Evolutionary conservation across 1,140 invertebrate genomes (phyloP).

Genomic region (Portunus trituberculatus): DNA sequence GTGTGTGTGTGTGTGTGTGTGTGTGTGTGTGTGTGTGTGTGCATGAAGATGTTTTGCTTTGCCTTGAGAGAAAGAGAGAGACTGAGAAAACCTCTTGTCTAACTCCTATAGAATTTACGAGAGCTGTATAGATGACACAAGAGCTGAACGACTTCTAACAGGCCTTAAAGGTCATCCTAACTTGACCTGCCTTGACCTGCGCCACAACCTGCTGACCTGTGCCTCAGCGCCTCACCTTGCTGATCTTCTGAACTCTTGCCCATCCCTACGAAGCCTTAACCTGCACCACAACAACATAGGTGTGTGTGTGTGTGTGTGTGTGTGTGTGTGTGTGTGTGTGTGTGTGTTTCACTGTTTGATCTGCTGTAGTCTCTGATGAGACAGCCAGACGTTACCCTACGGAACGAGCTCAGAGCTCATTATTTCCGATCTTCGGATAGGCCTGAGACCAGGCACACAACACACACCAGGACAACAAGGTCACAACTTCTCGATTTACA

Average conservation of each 20-base stretch:
- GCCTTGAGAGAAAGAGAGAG: too few species aligned
- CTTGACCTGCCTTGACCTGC: slow-evolving; percentile 32
- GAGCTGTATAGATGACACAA: slow-evolving; percentile 53
- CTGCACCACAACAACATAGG: slow-evolving; percentile 62
- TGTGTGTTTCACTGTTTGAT: not conserved
- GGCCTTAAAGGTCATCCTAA: slow-evolving; percentile 22
- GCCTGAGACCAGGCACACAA: too few species aligned
- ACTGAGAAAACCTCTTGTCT: too few species aligned
- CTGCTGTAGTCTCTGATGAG: not conserved
- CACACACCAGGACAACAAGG: too few species aligned
- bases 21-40: too few species aligned
- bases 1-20: too few species aligned
- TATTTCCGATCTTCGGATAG: too few species aligned
- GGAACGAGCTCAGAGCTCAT: too few species aligned
- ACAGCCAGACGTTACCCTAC: too few species aligned
- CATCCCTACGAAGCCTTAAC: not conserved
- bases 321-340: not conserved
- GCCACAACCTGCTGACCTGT: slow-evolving; percentile 48
- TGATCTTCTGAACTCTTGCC: slow-evolving; percentile 30
- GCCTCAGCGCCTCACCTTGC: not conserved
- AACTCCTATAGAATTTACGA: slow-evolving; percentile 31
- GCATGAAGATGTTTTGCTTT: too few species aligned
- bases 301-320: slow-evolving; percentile 33
- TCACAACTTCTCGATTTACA: too few species aligned
- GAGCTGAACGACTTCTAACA: not conserved